These are phyloP conservation scores for Todiramphus chloris DNA, from an alignment of 2,113 vertebrate species.

Conservation along the genomic window DNA sequence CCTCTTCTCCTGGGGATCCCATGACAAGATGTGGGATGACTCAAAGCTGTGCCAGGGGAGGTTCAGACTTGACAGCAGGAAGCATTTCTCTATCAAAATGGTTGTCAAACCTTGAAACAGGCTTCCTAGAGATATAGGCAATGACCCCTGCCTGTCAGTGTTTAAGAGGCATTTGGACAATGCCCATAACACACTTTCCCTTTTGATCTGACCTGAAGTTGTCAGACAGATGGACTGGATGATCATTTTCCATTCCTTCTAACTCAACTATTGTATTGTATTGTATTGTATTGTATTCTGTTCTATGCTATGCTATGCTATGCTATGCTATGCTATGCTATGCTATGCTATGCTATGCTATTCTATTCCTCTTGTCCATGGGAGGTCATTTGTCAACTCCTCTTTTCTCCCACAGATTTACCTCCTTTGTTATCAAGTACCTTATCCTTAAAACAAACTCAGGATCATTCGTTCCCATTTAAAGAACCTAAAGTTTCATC, in stretches of 20 bases:
- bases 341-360: too few species aligned
- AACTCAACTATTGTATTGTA: background rate
- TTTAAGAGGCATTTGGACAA: background rate
- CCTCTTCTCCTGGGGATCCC: background rate
- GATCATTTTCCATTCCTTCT: background rate
- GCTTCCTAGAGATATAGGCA: background rate
- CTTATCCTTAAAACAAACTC: background rate
- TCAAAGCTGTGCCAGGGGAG: background rate
- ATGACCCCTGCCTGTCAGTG: background rate
- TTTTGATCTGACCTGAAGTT: background rate
- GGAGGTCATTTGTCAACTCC: background rate
- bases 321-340: too few species aligned
- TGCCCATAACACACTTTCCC: background rate
- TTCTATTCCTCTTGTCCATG: background rate
- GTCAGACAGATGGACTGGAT: background rate
- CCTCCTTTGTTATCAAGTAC: background rate
- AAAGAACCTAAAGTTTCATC: background rate
- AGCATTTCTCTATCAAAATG: background rate
- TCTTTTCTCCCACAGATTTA: background rate
- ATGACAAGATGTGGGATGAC: fast-evolving
- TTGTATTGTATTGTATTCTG: too few species aligned
- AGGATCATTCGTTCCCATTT: background rate
- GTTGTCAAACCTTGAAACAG: background rate
- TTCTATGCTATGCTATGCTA: too few species aligned
- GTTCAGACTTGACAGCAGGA: background rate